Base-by-base conservation (phyloP, 2,113 vertebrate genomes). In the Tautogolabrus adspersus region DNA sequence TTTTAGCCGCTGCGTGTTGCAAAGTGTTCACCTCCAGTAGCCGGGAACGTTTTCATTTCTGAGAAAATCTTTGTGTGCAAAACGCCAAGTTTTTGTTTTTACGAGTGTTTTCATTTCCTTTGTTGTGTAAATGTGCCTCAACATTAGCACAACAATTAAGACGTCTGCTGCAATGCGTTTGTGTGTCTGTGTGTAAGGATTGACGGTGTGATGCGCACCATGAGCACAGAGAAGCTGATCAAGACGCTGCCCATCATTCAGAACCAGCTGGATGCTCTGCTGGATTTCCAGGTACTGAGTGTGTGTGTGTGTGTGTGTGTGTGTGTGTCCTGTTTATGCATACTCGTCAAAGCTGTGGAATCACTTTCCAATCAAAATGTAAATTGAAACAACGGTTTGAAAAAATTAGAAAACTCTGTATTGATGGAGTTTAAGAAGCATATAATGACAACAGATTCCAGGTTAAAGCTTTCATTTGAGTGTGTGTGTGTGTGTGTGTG, bases 211-310 rank as follows among this genome's bases (percentile, higher is more conserved):
- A 98, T 99, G 96, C 96, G 97, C 77, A 97, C 96, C 81, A 97
- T 98, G 97, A 96, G 93, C 89, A 95, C 95, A 12, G 96, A 97
- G 91, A 96, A 97, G 83, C 94, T 99, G 70, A 95, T 98, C 87
- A 97, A 98, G 92, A 97, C 96, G 34, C 95, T 98, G 87, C 96
- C 94, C 66, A 96, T 98, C 87, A 97, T 99, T 92, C 97, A 99
- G 92, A 97, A 94, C 91, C 97, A 98, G 90, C 95, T 99, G 76
- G 97, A 98, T 46, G 96, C 97, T 52, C 96, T 99, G 86, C 94
- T 99, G 81, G 96, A 97, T 91, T 99, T 99, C 94, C 97, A 98
- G 93, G 97, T 98, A 94, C 11, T 56, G 12, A 19, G 8, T 44
- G 40, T 77, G 64, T 46, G 44, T 46, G 44, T 56, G 11, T 21